Conservation (phyloP, 1,140 invertebrate species). For the Conus ventricosus region DNA sequence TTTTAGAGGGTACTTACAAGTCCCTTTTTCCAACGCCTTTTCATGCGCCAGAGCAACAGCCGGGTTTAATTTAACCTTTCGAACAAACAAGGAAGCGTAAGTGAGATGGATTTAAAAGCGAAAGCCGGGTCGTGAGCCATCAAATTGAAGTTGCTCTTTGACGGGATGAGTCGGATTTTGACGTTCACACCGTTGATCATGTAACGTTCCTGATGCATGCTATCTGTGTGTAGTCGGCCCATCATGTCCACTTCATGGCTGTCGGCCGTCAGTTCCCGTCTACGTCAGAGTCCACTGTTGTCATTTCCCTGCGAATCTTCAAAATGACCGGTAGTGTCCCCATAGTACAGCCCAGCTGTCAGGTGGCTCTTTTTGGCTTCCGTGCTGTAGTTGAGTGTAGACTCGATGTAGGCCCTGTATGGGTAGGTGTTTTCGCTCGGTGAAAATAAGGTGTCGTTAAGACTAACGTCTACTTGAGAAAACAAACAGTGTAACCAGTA, state of each 20-base stretch:
- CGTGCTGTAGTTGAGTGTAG: background rate
- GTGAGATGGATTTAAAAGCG: background rate
- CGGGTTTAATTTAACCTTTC: background rate
- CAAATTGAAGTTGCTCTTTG: slow-evolving; percentile 6
- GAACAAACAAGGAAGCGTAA: slow-evolving; percentile 12
- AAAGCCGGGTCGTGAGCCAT: background rate
- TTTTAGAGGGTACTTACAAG: slow-evolving; percentile 21
- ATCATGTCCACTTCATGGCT: slow-evolving; percentile 14
- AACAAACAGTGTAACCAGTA: background rate
- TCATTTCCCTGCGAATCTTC: background rate
- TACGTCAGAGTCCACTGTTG: background rate
- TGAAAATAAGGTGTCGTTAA: slow-evolving; percentile 16
- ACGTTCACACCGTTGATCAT: slow-evolving; percentile 19
- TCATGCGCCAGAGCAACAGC: slow-evolving; percentile 16
- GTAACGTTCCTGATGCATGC: background rate
- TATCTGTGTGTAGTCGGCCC: slow-evolving; percentile 17
- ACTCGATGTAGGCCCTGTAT: background rate
- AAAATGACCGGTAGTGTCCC: background rate
- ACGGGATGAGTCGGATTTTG: background rate
- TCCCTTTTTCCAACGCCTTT: slow-evolving; percentile 20
- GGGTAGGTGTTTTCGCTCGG: slow-evolving; percentile 9
- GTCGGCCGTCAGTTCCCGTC: background rate
- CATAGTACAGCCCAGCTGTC: slow-evolving; percentile 1
- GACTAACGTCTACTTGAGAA: slow-evolving; percentile 19
- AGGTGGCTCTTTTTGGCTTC: background rate